Evolutionary conservation across 2,797 vertebrate genomes (phyloP).

Genomic region (Esox masquinongy): DNA sequence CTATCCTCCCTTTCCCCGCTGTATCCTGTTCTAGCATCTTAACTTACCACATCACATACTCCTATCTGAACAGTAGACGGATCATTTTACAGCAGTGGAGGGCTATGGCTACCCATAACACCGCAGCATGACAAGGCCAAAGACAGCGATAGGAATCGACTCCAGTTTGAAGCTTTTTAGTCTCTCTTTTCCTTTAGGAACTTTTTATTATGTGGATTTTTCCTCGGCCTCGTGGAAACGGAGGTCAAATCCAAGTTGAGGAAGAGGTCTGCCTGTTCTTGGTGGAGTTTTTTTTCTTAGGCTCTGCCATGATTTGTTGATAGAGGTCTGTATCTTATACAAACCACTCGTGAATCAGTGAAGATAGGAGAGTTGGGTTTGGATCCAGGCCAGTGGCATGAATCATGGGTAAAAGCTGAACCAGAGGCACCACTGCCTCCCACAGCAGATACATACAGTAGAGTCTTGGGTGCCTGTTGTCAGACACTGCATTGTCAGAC

Average conservation of each 20-base stretch:
- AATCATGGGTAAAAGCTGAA: slow-evolving; percentile 21
- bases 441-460: slow-evolving; percentile 5
- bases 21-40: not conserved
- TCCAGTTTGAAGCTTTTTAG: slow-evolving; percentile 9
- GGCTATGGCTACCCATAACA: slow-evolving; percentile 16
- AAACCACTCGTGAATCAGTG: slow-evolving; percentile 42
- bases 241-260: too few relatives aligned
- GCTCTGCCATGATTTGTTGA: slow-evolving; percentile 23
- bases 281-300: not conserved
- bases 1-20: slow-evolving; percentile 7
- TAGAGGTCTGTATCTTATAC: slow-evolving; percentile 32
- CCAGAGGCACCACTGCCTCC: not conserved
- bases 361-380: slow-evolving; percentile 28
- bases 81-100: slow-evolving; percentile 21
- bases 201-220: slow-evolving; percentile 24
- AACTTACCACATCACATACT: not conserved
- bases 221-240: not conserved
- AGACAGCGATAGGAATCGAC: slow-evolving; percentile 28
- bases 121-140: slow-evolving; percentile 54
- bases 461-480: slow-evolving; percentile 34
- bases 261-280: too few relatives aligned
- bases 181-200: slow-evolving; percentile 22
- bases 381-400: slow-evolving; percentile 31
- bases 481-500: slow-evolving; percentile 27
- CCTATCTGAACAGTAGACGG: slow-evolving; percentile 24